phyloP scores from a whole-genome alignment of 2,113 vertebrate species.

The Tetrax tetrax region DNA sequence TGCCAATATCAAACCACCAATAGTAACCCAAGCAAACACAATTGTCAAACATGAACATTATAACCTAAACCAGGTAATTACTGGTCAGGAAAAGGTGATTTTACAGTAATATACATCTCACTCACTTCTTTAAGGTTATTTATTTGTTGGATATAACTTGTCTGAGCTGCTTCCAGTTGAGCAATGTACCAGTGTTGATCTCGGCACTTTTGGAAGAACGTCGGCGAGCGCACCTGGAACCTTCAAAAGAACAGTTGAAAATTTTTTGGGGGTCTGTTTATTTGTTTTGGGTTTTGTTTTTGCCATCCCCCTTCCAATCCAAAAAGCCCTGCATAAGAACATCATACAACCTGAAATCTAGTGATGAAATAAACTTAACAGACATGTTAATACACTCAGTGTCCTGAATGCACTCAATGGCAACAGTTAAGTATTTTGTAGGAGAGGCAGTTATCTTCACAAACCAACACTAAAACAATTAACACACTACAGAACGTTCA shows the following conservation, averaged over 20 bases:
- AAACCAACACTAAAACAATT: background rate
- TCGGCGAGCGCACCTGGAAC: slow-evolving; percentile 97
- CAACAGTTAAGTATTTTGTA: background rate
- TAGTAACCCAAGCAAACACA: background rate
- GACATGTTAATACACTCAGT: background rate
- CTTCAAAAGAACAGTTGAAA: slow-evolving; percentile 66
- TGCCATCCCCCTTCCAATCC: no score
- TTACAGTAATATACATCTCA: background rate
- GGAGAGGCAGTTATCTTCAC: background rate
- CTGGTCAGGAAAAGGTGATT: background rate
- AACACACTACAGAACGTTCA: background rate
- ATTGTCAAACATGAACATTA: background rate
- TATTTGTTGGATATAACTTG: slow-evolving; percentile 94
- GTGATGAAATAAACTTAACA: background rate
- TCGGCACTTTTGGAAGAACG: slow-evolving; percentile 98
- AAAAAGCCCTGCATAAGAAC: background rate
- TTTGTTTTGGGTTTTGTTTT: background rate
- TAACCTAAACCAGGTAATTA: background rate
- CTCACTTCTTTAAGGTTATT: slow-evolving; percentile 97
- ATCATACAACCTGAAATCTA: background rate
- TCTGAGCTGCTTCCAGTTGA: slow-evolving; percentile 93
- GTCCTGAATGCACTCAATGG: background rate
- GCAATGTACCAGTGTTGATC: slow-evolving; percentile 99
- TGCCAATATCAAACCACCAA: background rate
- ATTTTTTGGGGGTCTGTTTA: background rate